Evolutionary conservation across 2,113 vertebrate genomes (phyloP).

Genomic region (Bujurquina vittata): DNA sequence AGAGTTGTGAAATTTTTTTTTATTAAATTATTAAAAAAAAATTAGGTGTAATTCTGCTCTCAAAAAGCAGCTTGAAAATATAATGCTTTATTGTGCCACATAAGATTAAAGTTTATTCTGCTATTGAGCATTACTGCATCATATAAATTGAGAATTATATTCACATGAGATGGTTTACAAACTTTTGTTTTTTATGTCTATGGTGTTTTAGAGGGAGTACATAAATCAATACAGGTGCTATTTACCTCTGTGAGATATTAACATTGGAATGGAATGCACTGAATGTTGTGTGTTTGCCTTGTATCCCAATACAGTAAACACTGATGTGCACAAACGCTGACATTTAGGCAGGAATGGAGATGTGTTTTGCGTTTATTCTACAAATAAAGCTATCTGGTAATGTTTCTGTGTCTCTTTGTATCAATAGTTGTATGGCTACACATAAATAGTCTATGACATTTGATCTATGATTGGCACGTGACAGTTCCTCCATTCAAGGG

Average conservation of each 20-base stretch:
- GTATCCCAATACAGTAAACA: conserved; percentile 3
- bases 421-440: neutral
- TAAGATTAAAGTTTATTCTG: neutral
- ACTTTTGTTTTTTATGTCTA: neutral
- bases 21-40: neutral
- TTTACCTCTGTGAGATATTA: neutral
- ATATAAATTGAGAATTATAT: neutral
- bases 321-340: neutral
- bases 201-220: neutral
- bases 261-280: neutral
- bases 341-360: neutral
- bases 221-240: neutral
- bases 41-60: no score
- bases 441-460: neutral
- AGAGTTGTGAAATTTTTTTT: no score
- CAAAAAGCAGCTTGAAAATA: no score
- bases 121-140: neutral
- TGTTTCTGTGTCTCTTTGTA: neutral
- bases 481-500: neutral
- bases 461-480: neutral
- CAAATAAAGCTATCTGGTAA: conserved; percentile 28
- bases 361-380: conserved; percentile 21
- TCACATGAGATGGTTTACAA: conserved; percentile 23
- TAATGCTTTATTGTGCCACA: no score
- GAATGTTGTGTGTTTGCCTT: neutral